Evolutionary conservation across 2,888 invertebrate genomes (phyloP), one percentile per base, ranked within the genome.

Genomic region (Ormyrus labotus): DNA sequence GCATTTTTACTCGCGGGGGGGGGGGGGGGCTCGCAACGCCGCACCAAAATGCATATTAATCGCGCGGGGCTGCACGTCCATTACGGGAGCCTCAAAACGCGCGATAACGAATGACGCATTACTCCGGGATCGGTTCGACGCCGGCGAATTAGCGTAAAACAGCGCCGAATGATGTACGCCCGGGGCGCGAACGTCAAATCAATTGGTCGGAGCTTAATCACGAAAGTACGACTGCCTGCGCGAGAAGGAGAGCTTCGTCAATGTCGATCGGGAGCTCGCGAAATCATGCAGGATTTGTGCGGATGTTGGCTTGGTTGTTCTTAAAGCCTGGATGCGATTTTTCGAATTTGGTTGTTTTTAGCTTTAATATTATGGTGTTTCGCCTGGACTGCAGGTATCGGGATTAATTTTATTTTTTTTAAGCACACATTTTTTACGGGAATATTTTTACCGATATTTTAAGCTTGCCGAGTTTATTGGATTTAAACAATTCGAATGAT

Each of bases 171-270:
- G 71, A 72, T 72, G 63, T n/a, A 63, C 34, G 45, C 34, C 4
- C 48, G 47, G 6, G 9, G 55, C 47, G 61, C 45, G 45, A 10
- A 13, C 55, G 63, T 77, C 76, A 63, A 69, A 77, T 70, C 77
- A 77, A 70, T 77, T 70, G 63, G 55, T 64, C 70, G 69, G 70
- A 50, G 50, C 47, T 70, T 48, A 64, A 77, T 77, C 77, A 64
- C 48, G 47, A 63, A 63, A 57, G 68, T 60, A 45, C 50, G 51
- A 11, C 11, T 13, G 50, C 5, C 11, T 3, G 6, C 57, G 74
- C 50, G 50, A 53, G 10, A 47, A 19, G 8, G 34, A 34, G 34
- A 34, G 34, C 34, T 34, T 67, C 67, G 45, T 58, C 74, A 5
- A 58, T 67, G 34, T 34, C 34, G 34, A 34, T 34, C 3, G 34